Evolutionary conservation across 2,888 invertebrate species (phyloP), one percentile per base, ranked within the genome.

Genomic region (Bruchidius siliquastri): DNA sequence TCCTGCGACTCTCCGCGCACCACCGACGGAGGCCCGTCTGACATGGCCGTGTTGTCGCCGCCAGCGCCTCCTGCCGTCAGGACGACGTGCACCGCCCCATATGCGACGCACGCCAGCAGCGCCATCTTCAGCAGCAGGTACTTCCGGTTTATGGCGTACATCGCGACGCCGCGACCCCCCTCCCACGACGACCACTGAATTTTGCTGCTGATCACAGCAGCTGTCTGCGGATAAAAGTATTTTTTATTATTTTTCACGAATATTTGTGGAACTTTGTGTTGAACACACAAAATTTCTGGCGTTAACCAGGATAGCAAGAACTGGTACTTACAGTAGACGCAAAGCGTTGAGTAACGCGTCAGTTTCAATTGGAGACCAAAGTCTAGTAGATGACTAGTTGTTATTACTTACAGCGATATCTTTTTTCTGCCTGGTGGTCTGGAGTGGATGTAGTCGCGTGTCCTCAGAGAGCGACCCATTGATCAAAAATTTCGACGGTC

Each of bases 1-100:
- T 86, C 86, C 79, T 87, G 87, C 76, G 87, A 79, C 75, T 87
- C 86, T 71, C 85, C 83, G 73, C 83, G 80, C 67, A 81, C 80
- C 21, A 83, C 80, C 30, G 82, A 13, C 49, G 26, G 26, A 26
- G 26, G 26, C 26, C 26, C 49, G 49, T 13, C 49, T 13, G 6
- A 13, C 49, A 49, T 49, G 49, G 49, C 49, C 49, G 49, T 13
- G 18, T 49, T 49, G 49, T 49, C 49, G 8, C 6, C 49, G 8
- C 18, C 49, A 13, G 49, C 13, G 18, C 49, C 82, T 22, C 82
- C 82, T 73, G 80, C 83, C 75, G 81, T 83, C 69, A 81, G 82
- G 67, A 85, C 77, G 71, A 86, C 81, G 79, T 85, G 84, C 32
- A 85, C 80, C 75, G 80, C 81, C 26, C 80, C 77, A 77, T 85